These are phyloP conservation scores for Syngnathoides biaculeatus DNA, from an alignment of 2,113 vertebrate species.

Conservation along the genomic window DNA sequence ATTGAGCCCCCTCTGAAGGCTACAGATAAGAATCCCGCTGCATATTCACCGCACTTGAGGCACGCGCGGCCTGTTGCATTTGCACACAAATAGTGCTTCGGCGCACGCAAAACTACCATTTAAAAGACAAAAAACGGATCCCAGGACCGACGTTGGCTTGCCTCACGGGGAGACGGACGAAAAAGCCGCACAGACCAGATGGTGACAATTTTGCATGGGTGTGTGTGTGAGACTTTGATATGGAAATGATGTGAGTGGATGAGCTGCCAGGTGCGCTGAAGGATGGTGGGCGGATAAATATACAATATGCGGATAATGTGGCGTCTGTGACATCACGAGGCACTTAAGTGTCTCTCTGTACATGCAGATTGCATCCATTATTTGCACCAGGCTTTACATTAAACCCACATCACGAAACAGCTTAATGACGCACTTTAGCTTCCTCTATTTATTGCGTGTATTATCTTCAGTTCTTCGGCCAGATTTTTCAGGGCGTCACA, in stretches of 20 bases:
- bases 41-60: not conserved
- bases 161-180: not conserved
- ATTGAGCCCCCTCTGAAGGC: conserved; percentile 62
- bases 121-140: not conserved
- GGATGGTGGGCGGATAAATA: conserved; percentile 30
- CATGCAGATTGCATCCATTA: not conserved
- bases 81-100: not conserved
- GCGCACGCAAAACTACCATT: not conserved
- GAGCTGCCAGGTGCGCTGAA: conserved; percentile 40
- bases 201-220: conserved; percentile 23
- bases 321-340: conserved; percentile 26
- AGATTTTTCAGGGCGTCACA: not conserved
- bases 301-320: conserved; percentile 25
- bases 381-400: not conserved
- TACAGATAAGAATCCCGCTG: conserved; percentile 44
- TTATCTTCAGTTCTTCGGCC: not conserved
- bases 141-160: not conserved
- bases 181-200: conserved; percentile 34
- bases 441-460: not conserved
- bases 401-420: not conserved
- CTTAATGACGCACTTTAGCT: not conserved
- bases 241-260: conserved; percentile 55
- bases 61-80: conserved; percentile 24
- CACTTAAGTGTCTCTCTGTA: conserved; percentile 36
- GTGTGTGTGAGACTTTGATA: conserved; percentile 55